Conservation (phyloP, 2,797 vertebrate species). For the Sebastes paucispinis region DNA sequence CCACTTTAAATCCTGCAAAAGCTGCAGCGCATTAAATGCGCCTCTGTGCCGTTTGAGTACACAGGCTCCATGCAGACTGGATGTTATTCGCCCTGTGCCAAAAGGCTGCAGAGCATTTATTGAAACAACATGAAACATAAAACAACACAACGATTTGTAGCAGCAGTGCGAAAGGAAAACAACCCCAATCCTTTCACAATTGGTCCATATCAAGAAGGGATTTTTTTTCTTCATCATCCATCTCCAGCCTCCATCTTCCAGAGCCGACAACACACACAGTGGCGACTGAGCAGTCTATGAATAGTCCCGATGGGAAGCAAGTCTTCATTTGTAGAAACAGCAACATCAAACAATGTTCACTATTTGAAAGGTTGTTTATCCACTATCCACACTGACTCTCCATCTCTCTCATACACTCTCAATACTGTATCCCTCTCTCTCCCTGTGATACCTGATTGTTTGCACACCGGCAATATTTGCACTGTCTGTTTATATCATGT, state of each 20-base stretch:
- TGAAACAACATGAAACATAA: slow-evolving; percentile 57
- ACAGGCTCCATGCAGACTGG: slow-evolving; percentile 16
- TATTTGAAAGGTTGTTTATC: slow-evolving; percentile 5
- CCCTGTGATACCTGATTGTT: too few species aligned
- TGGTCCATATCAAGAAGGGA: slow-evolving; percentile 45
- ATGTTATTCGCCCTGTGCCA: slow-evolving; percentile 30
- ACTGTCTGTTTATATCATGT: too few species aligned
- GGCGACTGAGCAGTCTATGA: slow-evolving; percentile 29
- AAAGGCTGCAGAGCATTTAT: slow-evolving; percentile 70
- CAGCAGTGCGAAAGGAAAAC: slow-evolving; percentile 48
- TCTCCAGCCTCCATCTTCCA: slow-evolving; percentile 63
- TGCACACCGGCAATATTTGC: too few species aligned
- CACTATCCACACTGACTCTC: neutral
- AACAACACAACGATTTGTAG: slow-evolving; percentile 48
- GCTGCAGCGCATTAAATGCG: neutral
- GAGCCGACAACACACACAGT: slow-evolving; percentile 13
- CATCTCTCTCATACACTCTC: too few species aligned
- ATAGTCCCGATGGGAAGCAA: slow-evolving; percentile 37
- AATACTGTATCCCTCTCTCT: too few species aligned
- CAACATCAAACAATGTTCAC: slow-evolving; percentile 25
- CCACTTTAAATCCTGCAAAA: neutral
- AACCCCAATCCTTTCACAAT: slow-evolving; percentile 2
- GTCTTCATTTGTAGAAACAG: slow-evolving; percentile 33
- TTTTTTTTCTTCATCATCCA: neutral
- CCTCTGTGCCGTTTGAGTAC: neutral